Evolutionary conservation across 2,888 invertebrate species (phyloP), one percentile per base, ranked within the genome.

Genomic region (Eutolmus rufibarbis): DNA sequence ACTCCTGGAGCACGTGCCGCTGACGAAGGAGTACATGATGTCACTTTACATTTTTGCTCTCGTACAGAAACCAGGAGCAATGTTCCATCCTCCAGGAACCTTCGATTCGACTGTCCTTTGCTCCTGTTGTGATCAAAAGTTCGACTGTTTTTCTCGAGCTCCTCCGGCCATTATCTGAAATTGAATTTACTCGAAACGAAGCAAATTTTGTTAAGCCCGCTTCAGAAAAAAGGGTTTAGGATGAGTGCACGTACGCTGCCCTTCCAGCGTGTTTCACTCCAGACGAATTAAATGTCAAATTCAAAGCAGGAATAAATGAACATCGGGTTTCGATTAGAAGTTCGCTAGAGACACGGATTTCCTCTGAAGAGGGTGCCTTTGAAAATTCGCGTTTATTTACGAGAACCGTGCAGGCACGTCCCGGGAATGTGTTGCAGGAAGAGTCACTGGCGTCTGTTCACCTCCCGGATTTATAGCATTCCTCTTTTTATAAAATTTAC

Each of bases 271-370:
- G 57, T 66, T 37, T 31, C 66, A 16, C 82, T 82, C 66, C 57
- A 66, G 82, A 82, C 57, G 82, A 82, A 82, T 57, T 82, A 82
- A 82, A 82, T 82, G 82, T 82, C 82, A 82, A 82, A 82, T 57
- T 57, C 57, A 82, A 82, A 81, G 14, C 34, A 51, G 37, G 82
- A 82, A 82, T 82, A 82, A 82, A 66, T 57, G 37, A 66, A 57
- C 19, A 82, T 37, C 37, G 2, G 34, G 16, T 82, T 34, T 82
- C 82, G 82, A 57, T 82, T 57, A 82, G 82, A 34, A 57, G 57
- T 46, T 9, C 28, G 19, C 56, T 19, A 16, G 40, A 16, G 82
- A 81, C n/a, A 19, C 66, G n/a, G 51, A 40, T 19, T 57, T 82
- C 14, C 34, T 23, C 37, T 66, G 12, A 9, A 28, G 12, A 66